A percentile compares a stretch with the other conserved stretches of the same genome.
Evolutionary conservation across 2,797 vertebrate genomes (phyloP).

Genomic region (Gouania willdenowi): DNA sequence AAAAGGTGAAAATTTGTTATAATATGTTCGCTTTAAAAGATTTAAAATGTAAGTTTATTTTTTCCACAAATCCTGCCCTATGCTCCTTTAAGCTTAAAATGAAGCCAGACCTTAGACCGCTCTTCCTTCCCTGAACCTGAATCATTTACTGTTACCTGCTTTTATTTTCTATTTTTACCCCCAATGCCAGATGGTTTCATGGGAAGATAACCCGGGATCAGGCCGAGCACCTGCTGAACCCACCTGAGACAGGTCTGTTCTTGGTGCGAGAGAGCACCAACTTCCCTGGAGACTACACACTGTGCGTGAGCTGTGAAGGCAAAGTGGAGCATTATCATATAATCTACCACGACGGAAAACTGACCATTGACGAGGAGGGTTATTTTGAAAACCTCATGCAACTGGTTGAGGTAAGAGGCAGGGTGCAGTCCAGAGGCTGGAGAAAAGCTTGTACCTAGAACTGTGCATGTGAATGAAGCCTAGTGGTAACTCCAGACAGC

Average conservation of each 20-base stretch:
- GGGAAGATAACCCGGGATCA: conserved; percentile 95
- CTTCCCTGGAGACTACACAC: conserved; percentile 96
- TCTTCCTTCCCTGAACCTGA: too few relatives aligned
- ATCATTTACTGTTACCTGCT: too few relatives aligned
- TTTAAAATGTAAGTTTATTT: too few relatives aligned
- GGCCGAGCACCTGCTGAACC: conserved; percentile 85
- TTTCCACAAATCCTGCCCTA: too few relatives aligned
- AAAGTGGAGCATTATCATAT: conserved; percentile 99
- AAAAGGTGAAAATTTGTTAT: too few relatives aligned
- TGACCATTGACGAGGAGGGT: conserved; percentile 92
- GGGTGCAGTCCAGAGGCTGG: too few relatives aligned
- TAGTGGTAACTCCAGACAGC: conserved; percentile 21
- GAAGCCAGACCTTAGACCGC: too few relatives aligned
- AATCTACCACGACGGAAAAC: conserved; percentile 89
- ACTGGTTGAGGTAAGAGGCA: conserved; percentile 97
- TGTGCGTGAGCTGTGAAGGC: conserved; percentile 94
- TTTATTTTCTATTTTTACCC: background rate
- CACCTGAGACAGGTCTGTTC: conserved; percentile 89
- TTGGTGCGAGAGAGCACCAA: conserved; percentile 98
- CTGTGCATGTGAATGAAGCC: conserved; percentile 7
- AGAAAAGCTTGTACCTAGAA: background rate
- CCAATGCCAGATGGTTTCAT: conserved; percentile 94
- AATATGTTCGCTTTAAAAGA: too few relatives aligned
- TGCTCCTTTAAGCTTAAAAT: too few relatives aligned
- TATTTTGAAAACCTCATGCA: conserved; percentile 98